Evolutionary conservation across 2,113 vertebrate species (phyloP), one percentile per base, ranked within the genome.

Genomic region (Ciconia boyciana): DNA sequence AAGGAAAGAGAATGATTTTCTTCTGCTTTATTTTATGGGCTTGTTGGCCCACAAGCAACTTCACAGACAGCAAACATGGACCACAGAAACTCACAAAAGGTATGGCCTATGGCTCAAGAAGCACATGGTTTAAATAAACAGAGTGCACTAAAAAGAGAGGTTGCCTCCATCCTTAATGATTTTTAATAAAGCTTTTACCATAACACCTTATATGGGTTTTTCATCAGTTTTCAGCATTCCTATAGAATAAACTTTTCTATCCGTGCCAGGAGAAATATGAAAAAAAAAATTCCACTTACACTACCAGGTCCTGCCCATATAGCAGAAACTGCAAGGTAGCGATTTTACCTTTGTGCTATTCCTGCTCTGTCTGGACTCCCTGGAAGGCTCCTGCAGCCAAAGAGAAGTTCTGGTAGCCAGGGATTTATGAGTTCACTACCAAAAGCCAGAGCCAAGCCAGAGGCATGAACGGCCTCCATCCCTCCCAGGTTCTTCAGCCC

Each of bases 161-260:
- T 72, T 91, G 65, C 41, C 74, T 92, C 41, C 65, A 71, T 88
- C n/a, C 41, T 54, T 61, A 84, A 83, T 55, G 65, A 43, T 69
- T 91, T 94, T 96, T 69, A 94, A 95, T 92, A 91, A 92, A 94
- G 34, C 48, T 94, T 96, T 94, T 85, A 87, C 72, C 79, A 44
- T 32, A 82, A 82, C 52, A 82, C 48, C 66, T 90, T 96, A 93
- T 95, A 83, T 78, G 88, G 36, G 74, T 10, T 91, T 91, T 95
- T 93, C 62, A 94, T 94, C 77, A 61, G 22, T 82, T 94, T 92
- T 79, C 74, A 60, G 31, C 87, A 72, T 85, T 91, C 70, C 48
- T 25, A 49, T 13, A n/a, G 69, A 95, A 93, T 76, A 93, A 89
- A 65, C 70, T 91, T 82, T 72, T 64, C 81, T 65, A 31, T 46